These are phyloP conservation scores for Lithodes maja DNA, from an alignment of 2,888 invertebrate species.

Conservation along the genomic window DNA sequence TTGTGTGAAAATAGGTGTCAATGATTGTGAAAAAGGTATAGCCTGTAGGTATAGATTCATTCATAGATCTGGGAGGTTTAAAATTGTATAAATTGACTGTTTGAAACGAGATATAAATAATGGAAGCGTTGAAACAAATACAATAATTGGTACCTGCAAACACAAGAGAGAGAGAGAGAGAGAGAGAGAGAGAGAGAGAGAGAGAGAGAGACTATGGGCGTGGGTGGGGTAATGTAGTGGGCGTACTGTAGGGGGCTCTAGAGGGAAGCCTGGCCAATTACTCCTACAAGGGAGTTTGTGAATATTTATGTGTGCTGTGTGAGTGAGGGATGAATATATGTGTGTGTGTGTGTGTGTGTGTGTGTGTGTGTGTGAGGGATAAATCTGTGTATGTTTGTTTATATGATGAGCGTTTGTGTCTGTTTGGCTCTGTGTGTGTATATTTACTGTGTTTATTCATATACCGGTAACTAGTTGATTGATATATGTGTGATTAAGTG, in stretches of 20 bases:
- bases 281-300: background rate
- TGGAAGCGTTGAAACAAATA: no score
- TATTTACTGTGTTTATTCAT: no score
- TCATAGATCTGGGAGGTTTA: no score
- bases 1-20: no score
- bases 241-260: background rate
- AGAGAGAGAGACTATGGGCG: background rate
- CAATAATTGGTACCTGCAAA: no score
- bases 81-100: no score
- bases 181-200: no score
- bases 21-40: no score
- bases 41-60: no score
- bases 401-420: slow-evolving; percentile 11
- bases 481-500: background rate
- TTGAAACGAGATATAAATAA: no score
- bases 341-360: slow-evolving; percentile 42
- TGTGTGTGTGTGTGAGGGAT: slow-evolving; percentile 17
- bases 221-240: background rate
- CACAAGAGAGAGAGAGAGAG: no score
- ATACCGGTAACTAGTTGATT: no score
- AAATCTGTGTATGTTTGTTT: slow-evolving; percentile 7
- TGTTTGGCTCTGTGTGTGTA: slow-evolving; percentile 26
- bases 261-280: background rate
- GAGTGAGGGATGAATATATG: slow-evolving; percentile 1
- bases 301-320: background rate